phyloP scores from a whole-genome alignment of 2,797 vertebrate species.

The Enteromius radiatus region DNA sequence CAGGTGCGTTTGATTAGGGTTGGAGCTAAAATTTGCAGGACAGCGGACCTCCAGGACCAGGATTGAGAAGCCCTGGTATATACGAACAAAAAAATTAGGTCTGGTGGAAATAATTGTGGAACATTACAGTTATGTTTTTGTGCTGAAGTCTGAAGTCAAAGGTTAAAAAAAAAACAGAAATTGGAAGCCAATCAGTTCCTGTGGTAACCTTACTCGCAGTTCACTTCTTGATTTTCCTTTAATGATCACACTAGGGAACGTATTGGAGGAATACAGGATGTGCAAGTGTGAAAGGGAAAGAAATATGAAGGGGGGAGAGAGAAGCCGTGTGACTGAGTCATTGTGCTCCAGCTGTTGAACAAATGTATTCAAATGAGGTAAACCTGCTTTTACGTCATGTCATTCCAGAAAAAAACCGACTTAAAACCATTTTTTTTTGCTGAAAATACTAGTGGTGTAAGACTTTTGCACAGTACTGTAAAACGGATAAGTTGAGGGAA shows the following conservation, averaged over 20 bases:
- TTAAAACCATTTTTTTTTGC: too few species aligned
- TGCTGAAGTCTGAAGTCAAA: too few species aligned
- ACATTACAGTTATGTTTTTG: too few species aligned
- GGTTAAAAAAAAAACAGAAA: too few species aligned
- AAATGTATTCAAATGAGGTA: slow-evolving; percentile 44
- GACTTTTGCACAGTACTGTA: too few species aligned
- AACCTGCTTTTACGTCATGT: too few species aligned
- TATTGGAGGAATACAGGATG: slow-evolving; percentile 46
- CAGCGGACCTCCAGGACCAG: too few species aligned
- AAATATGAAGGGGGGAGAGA: not conserved
- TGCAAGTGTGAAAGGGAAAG: slow-evolving; percentile 18
- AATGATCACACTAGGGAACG: slow-evolving; percentile 61
- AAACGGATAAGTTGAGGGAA: not conserved
- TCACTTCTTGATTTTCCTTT: slow-evolving; percentile 52
- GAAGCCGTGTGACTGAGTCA: slow-evolving; percentile 48
- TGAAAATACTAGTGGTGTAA: too few species aligned
- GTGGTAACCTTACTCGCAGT: slow-evolving; percentile 54
- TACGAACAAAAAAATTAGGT: not conserved
- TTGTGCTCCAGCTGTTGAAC: slow-evolving; percentile 49
- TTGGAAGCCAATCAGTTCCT: slow-evolving; percentile 53
- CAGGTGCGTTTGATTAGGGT: too few species aligned
- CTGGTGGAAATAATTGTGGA: not conserved
- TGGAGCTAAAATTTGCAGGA: too few species aligned
- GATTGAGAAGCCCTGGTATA: too few species aligned
- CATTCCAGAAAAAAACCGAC: too few species aligned